Evolutionary conservation across 2,797 vertebrate species (phyloP), one percentile per base, ranked within the genome.

Genomic region (Selene dorsalis): DNA sequence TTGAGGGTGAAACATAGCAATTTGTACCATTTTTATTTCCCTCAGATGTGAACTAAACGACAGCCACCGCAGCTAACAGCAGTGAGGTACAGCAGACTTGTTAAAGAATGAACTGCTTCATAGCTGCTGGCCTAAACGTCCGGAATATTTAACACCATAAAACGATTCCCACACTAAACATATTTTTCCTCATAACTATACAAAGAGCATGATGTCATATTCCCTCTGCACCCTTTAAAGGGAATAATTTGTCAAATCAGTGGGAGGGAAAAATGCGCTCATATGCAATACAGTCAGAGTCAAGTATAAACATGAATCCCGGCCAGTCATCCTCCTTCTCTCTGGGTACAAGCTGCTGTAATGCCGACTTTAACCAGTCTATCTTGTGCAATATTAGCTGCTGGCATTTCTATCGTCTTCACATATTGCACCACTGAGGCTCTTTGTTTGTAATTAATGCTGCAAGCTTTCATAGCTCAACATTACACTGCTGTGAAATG

Each of bases 161-260:
- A 88, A 89, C 2, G 9, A 89, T 80, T 86, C 86, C 87, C 82
- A 84, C 69, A 73, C 50, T 63, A 79, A 82, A 89, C 79, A 79
- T 80, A 85, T 78, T 85, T 91, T 89, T 73, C 82, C 89, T 75
- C 55, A 2, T 76, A 79, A 89, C 79, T 84, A 79, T 75, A 78
- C 76, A 87, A 82, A 87, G 75, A 76, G 63, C 32, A 77, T 92
- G 84, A 92, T 88, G 86, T 92, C 91, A 90, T 91, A 69, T 79
- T 87, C 79, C 83, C 80, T 6, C 18, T 57, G 66, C 64, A 71
- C 20, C 77, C 84, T 85, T 93, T 84, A 90, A 88, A 93, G 82
- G 78, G 85, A 87, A 89, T 45, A 58, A 18, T 80, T 84, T 64
- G 69, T 80, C 55, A 81, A 88, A 79, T 81, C 58, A 75, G 73